A percentile compares a stretch with the other conserved stretches of the same genome.
phyloP scores from a whole-genome alignment of 2,888 invertebrate species.

The Acheta domesticus region DNA sequence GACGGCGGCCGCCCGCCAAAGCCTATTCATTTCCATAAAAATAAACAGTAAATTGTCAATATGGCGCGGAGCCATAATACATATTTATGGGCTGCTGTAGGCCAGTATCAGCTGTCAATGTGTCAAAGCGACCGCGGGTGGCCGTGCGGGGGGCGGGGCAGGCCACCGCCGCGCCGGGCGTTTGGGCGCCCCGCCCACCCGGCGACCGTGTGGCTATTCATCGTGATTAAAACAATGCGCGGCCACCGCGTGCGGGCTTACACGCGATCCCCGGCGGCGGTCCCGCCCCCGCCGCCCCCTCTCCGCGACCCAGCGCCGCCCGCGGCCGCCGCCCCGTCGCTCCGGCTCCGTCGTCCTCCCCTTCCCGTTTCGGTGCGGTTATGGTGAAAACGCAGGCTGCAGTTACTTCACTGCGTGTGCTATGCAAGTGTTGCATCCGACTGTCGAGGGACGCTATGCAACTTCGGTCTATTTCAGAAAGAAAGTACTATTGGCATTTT shows the following conservation, averaged over 20 bases:
- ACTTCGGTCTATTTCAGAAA: too few species aligned
- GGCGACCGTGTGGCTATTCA: not conserved
- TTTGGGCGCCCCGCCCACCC: not conserved
- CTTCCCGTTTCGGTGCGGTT: rapidly evolving
- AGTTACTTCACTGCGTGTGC: too few species aligned
- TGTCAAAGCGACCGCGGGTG: not conserved
- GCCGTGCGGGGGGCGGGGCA: not conserved
- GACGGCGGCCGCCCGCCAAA: not conserved
- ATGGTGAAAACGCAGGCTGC: not conserved
- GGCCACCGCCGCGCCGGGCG: not conserved
- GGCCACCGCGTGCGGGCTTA: not conserved
- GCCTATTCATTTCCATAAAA: slow-evolving; percentile 18
- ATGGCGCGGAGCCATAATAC: not conserved
- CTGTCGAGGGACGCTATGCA: too few species aligned
- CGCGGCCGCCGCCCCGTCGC: not conserved
- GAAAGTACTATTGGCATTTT: too few species aligned
- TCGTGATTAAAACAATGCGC: slow-evolving; percentile 7
- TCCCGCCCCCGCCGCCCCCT: not conserved
- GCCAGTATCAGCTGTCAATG: slow-evolving; percentile 18
- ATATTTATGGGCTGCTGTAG: slow-evolving; percentile 18
- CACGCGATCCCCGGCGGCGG: not conserved
- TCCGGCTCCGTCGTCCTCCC: not conserved
- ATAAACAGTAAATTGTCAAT: slow-evolving; percentile 18
- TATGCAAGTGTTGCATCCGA: too few species aligned
- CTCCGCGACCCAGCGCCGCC: not conserved